These are phyloP conservation scores for Caenorhabditis macrosperma DNA, from an alignment of 2,888 invertebrate genomes.

Conservation along the genomic window DNA sequence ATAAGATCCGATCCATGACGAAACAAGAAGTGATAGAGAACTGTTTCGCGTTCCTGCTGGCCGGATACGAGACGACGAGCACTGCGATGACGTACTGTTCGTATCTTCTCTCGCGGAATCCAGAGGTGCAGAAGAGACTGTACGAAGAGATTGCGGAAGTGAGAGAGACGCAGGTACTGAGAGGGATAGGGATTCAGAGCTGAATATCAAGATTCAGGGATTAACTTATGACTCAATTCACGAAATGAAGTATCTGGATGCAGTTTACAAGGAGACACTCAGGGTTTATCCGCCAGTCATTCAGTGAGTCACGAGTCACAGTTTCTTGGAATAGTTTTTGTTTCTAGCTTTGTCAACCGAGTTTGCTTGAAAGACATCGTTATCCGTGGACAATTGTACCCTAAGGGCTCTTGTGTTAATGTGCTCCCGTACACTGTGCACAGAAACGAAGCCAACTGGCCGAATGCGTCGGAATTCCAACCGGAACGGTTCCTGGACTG, in stretches of 20 bases:
- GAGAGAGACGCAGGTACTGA: slow-evolving; percentile 69
- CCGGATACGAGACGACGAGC: slow-evolving; percentile 83
- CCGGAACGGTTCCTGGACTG: slow-evolving; percentile 68
- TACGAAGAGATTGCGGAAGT: slow-evolving; percentile 81
- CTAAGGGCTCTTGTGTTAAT: slow-evolving; percentile 59
- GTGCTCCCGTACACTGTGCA: slow-evolving; percentile 62
- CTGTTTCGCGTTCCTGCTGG: slow-evolving; percentile 82
- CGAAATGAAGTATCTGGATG: slow-evolving; percentile 74
- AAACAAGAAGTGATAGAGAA: slow-evolving; percentile 80
- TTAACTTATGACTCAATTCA: slow-evolving; percentile 61
- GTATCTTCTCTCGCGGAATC: slow-evolving; percentile 82
- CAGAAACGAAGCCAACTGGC: slow-evolving; percentile 64
- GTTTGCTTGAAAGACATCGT: slow-evolving; percentile 64
- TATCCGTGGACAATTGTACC: slow-evolving; percentile 61
- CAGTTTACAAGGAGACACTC: slow-evolving; percentile 76
- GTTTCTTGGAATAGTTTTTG: no score
- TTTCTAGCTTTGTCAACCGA: slow-evolving; percentile 70
- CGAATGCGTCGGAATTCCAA: slow-evolving; percentile 68
- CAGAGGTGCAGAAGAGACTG: slow-evolving; percentile 81
- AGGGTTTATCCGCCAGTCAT: slow-evolving; percentile 75
- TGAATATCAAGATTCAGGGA: no score
- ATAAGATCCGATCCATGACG: slow-evolving; percentile 48
- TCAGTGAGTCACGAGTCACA: slow-evolving; percentile 65
- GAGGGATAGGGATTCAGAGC: no score
- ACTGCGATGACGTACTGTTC: slow-evolving; percentile 82